Base-by-base conservation (phyloP, 2,797 vertebrate species). In the Megalops cyprinoides region DNA sequence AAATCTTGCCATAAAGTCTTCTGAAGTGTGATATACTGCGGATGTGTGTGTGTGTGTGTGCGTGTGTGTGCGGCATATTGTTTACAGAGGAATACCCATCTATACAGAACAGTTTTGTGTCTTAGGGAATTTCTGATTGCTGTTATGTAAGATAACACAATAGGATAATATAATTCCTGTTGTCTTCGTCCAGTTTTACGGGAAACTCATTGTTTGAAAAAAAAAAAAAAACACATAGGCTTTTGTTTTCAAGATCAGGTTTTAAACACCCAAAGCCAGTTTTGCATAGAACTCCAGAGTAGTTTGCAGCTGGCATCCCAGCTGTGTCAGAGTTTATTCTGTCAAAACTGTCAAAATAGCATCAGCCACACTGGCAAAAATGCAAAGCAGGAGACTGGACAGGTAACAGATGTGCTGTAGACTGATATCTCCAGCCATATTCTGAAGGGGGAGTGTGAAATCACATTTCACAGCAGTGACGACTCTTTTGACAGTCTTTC, bases 401-500 rank as follows among this genome's bases (percentile, higher is more conserved):
- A 39, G 18, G 62, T 67, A 15, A 39, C 18, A 67, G 14, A 1
- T 1, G 4, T 39, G 18, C 31, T 6, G 4, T 15, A 34, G 14
- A 20, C 62, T 39, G 6, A 4, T 39, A 20, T 67, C 58, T 62
- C 58, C 25, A 18, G 14, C n/a, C n/a, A n/a, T 39, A 20, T 74
- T 56, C 53, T 9, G 56, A 46, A 74, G 3, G 37, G 55, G 71
- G n/a, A 56, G 42, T 46, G 10, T 71, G 65, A 79, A 71, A 31
- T 69, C 65, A n/a, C 25, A 46, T 73, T 74, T 74, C 23, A 44
- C n/a, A 74, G 51, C 51, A 58, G 49, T 78, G 77, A 48, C 53
- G 39, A 46, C 44, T 56, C 14, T 65, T 56, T 60, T 49, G 42
- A 10, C 39, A 15, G 58, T 44, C n/a, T n/a, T 23, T 42, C 12